Base-by-base conservation (phyloP, 2,113 vertebrate genomes). In the Ceratotherium simum region DNA sequence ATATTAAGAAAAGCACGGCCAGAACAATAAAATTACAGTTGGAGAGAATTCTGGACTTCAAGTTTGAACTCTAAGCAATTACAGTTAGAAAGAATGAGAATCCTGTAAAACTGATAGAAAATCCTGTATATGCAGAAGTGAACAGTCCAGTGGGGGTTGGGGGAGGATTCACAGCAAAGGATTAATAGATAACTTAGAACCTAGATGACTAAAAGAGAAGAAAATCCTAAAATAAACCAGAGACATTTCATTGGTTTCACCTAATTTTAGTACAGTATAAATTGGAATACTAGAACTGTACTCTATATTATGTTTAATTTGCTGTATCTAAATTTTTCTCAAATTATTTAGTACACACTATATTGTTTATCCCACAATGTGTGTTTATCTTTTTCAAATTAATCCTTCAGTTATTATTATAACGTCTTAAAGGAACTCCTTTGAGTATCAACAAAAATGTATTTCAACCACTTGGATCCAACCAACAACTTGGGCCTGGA, bases 391-490 rank as follows among this genome's bases (percentile, higher is more conserved):
- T 95, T 90, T 91, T 90, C 48, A 70, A 91, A 48, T 65, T 78
- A 76, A 51, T 93, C 25, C 16, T 90, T 93, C 60, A 73, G 33
- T 67, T 80, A 90, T 69, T 67, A 73, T 64, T 80, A 69, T 69
- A 73, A 91, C 64, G 10, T 16, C 65, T 93, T 48, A 93, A 81
- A 82, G 42, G 62, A 96, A 81, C 18, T 70, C n/a, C 64, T 92
- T 39, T 56, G n/a, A n/a, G 3, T 67, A 60, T 42, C 87, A 92
- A 90, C 10, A 72, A 39, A 92, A 39, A 91, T 13, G 48, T 80
- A 69, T 25, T 48, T 92, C 54, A 79, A 65, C 31, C 58, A 33
- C 69, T 48, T 82, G 58, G 21, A 81, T 92, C 76, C 46, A 73
- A 33, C 10, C 54, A 92, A 64, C 27, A 92, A 64, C 36, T 42